Conservation (phyloP, 2,888 invertebrate species). For the Pilophorus perplexus region DNA sequence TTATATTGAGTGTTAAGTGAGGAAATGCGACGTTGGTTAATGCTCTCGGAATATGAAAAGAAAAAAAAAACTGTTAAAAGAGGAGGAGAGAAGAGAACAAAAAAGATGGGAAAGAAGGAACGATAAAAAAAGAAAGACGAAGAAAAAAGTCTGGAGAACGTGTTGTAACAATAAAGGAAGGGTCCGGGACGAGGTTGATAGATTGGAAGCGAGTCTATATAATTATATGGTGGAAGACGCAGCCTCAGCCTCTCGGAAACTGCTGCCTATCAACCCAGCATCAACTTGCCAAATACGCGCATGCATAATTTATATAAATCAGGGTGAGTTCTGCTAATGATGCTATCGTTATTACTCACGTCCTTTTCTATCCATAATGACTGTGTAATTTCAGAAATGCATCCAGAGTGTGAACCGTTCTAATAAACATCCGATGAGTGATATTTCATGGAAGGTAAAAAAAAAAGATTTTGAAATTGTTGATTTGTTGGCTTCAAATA, state of each 20-base stretch:
- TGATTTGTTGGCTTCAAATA: no score
- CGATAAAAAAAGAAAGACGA: background rate
- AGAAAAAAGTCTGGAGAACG: constrained; percentile 24
- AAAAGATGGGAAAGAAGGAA: no score
- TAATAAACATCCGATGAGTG: no score
- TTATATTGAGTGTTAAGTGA: constrained; percentile 23
- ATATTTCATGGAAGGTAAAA: no score
- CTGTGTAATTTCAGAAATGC: no score
- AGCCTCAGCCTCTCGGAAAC: constrained; percentile 35
- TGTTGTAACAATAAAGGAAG: constrained; percentile 40
- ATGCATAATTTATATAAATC: constrained; percentile 30
- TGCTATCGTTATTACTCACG: no score
- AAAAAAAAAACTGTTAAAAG: background rate
- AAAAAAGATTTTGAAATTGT: no score
- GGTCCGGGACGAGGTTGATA: constrained; percentile 34
- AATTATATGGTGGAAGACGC: constrained; percentile 40
- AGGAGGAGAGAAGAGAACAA: background rate
- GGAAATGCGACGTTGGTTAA: constrained; percentile 26
- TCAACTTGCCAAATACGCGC: constrained; percentile 40
- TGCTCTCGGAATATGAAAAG: constrained; percentile 11
- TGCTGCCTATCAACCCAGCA: constrained; percentile 38
- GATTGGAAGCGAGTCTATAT: constrained; percentile 40
- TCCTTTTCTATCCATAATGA: no score
- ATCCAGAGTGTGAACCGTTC: no score
- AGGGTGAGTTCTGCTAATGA: no score